Percentiles rank a stretch among this genome's conserved stretches.
These are phyloP conservation scores for Lepidurus apus DNA, from an alignment of 1,140 invertebrate species.

Conservation along the genomic window DNA sequence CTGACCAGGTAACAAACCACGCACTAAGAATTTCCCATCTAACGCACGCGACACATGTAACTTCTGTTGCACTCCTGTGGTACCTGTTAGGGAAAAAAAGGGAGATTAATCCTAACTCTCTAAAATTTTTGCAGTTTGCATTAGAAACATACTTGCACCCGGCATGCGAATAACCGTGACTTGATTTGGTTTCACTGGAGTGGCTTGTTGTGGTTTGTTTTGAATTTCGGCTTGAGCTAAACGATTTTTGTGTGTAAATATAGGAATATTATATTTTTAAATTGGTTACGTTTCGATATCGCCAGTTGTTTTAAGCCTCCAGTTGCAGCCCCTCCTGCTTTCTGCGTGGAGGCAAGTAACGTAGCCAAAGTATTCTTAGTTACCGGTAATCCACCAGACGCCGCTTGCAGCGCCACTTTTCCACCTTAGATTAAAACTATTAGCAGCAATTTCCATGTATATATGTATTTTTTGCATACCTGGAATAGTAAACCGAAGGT, in stretches of 20 bases:
- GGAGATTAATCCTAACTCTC: neutral
- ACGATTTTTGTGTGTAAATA: neutral
- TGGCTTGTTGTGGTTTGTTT: neutral
- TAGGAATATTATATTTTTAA: neutral
- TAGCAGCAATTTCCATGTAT: neutral
- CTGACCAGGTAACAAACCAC: constrained; percentile 86
- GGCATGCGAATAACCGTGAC: neutral
- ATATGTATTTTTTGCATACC: neutral
- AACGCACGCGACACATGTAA: constrained; percentile 84
- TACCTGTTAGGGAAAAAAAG: neutral
- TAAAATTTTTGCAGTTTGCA: neutral
- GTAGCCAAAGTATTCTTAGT: constrained; percentile 4
- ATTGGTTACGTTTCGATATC: neutral
- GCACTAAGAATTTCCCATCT: constrained; percentile 85
- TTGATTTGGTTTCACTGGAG: neutral
- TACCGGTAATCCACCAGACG: neutral
- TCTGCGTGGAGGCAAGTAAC: neutral
- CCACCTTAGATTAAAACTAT: neutral
- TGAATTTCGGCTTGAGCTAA: neutral
- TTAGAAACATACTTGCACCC: neutral
- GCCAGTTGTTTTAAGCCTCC: neutral
- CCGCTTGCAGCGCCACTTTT: neutral
- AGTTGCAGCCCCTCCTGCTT: neutral
- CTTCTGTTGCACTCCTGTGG: constrained; percentile 26
- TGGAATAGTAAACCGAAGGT: neutral